These are phyloP conservation scores for Panurus biarmicus DNA, from an alignment of 2,113 vertebrate genomes.

Conservation along the genomic window DNA sequence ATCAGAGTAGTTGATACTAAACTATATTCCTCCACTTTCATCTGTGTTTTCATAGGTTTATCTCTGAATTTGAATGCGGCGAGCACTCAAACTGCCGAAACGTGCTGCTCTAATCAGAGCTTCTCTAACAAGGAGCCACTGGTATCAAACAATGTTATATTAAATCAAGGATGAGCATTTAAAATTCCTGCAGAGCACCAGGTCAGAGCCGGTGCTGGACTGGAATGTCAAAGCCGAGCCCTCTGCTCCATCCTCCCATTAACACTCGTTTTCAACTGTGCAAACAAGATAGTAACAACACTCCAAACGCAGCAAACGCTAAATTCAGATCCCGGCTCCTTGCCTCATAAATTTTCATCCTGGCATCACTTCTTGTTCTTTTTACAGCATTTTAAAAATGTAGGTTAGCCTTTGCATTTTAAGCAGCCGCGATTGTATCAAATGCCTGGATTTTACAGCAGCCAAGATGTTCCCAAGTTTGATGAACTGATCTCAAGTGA, in stretches of 20 bases:
- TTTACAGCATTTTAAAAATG: conserved; percentile 67
- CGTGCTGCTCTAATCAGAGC: neutral
- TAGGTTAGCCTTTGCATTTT: conserved; percentile 73
- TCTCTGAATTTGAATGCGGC: neutral
- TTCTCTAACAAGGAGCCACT: neutral
- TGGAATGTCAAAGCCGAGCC: neutral
- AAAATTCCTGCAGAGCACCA: neutral
- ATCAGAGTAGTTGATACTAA: neutral
- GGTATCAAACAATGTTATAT: neutral
- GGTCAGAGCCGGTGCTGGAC: neutral
- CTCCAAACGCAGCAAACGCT: conserved; percentile 14
- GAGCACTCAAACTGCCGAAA: neutral
- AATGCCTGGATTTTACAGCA: conserved; percentile 59
- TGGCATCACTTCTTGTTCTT: conserved; percentile 65
- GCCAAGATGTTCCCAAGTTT: conserved; percentile 68
- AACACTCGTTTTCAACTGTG: conserved; percentile 23
- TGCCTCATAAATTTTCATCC: conserved; percentile 58
- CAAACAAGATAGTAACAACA: conserved; percentile 47
- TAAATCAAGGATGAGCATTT: neutral
- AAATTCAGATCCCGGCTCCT: conserved; percentile 18
- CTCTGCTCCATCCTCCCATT: neutral
- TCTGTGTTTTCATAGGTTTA: neutral
- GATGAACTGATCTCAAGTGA: conserved; percentile 77
- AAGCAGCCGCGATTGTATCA: conserved; percentile 66
- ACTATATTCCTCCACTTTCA: neutral